Evolutionary conservation across 2,113 vertebrate genomes (phyloP).

Genomic region (Chamaetylas fuelleborni): DNA sequence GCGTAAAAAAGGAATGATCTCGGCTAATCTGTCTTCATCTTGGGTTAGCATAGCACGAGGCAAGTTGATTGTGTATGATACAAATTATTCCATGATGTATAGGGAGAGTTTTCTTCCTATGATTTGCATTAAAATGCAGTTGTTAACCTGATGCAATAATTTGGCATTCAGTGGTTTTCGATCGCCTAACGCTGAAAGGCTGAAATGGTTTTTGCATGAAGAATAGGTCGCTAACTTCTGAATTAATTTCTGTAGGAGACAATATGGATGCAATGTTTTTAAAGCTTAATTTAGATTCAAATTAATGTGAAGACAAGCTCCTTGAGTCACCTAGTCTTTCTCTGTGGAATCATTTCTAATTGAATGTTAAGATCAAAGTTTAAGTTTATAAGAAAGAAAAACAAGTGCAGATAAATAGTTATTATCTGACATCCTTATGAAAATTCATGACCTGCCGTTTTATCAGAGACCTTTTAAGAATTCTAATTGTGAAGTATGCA

Average conservation of each 20-base stretch:
- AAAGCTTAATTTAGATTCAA: slow-evolving; percentile 51
- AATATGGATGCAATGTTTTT: slow-evolving; percentile 36
- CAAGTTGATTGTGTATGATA: not conserved
- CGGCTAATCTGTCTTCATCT: not conserved
- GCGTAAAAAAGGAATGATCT: not conserved
- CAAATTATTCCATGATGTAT: slow-evolving; percentile 3
- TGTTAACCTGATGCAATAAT: slow-evolving; percentile 7
- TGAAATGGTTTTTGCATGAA: not conserved
- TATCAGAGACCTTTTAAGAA: slow-evolving; percentile 78
- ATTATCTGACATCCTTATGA: slow-evolving; percentile 81
- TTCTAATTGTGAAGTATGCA: slow-evolving; percentile 81
- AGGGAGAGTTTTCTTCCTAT: not conserved
- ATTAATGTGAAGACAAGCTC: slow-evolving; percentile 56
- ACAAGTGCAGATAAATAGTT: slow-evolving; percentile 84
- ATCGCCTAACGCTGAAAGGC: not conserved
- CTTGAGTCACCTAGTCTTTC: slow-evolving; percentile 70
- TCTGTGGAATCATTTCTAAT: slow-evolving; percentile 75
- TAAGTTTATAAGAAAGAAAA: slow-evolving; percentile 86
- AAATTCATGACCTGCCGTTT: slow-evolving; percentile 79
- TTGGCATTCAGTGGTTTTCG: slow-evolving; percentile 6
- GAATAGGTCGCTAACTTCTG: slow-evolving; percentile 8
- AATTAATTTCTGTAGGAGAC: slow-evolving; percentile 46
- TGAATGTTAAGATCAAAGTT: slow-evolving; percentile 85
- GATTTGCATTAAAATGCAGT: slow-evolving; percentile 29
- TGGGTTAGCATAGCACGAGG: not conserved